Conservation (phyloP, 2,888 invertebrate genomes). For the Andrena dorsata region DNA sequence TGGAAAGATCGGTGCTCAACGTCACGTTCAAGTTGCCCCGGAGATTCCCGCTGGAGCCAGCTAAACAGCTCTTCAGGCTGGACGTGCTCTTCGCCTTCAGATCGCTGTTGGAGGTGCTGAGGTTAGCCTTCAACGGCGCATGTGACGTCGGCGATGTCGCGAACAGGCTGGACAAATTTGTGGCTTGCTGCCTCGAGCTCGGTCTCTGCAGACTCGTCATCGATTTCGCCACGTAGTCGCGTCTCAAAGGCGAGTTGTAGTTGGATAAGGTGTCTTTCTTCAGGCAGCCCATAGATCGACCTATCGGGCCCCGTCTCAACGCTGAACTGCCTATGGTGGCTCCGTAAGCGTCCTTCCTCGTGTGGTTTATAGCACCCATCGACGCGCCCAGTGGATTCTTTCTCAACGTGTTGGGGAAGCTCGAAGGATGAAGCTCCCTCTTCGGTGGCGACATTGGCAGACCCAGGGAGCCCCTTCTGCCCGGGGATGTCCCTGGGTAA, state of each 20-base stretch:
- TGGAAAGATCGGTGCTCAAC: conserved; percentile 78
- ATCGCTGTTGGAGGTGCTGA: conserved; percentile 84
- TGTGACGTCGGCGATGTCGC: conserved; percentile 61
- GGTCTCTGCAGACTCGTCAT: conserved; percentile 81
- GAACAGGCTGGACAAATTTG: conserved; percentile 74
- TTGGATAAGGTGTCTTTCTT: conserved; percentile 78
- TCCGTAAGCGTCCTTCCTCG: conserved; percentile 73
- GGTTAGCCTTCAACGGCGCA: conserved; percentile 85
- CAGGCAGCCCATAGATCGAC: conserved; percentile 80
- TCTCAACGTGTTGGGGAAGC: conserved; percentile 89
- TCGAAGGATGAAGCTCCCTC: conserved; percentile 89
- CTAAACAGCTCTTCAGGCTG: conserved; percentile 80
- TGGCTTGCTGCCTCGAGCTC: conserved; percentile 68
- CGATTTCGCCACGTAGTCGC: conserved; percentile 83
- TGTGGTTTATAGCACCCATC: conserved; percentile 79
- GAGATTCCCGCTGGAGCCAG: conserved; percentile 78
- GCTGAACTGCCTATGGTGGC: conserved; percentile 70
- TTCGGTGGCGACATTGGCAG: conserved; percentile 86
- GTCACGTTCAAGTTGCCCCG: conserved; percentile 80
- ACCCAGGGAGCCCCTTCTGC: conserved; percentile 87
- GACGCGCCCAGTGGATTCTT: conserved; percentile 86
- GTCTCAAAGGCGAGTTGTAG: conserved; percentile 79
- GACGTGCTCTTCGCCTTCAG: conserved; percentile 68
- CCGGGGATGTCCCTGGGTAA: conserved; percentile 66
- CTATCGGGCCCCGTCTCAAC: conserved; percentile 85